A percentile compares a stretch with the other conserved stretches of the same genome.
These are phyloP conservation scores for Andrena bicolor DNA, from an alignment of 2,888 invertebrate genomes.

Conservation along the genomic window DNA sequence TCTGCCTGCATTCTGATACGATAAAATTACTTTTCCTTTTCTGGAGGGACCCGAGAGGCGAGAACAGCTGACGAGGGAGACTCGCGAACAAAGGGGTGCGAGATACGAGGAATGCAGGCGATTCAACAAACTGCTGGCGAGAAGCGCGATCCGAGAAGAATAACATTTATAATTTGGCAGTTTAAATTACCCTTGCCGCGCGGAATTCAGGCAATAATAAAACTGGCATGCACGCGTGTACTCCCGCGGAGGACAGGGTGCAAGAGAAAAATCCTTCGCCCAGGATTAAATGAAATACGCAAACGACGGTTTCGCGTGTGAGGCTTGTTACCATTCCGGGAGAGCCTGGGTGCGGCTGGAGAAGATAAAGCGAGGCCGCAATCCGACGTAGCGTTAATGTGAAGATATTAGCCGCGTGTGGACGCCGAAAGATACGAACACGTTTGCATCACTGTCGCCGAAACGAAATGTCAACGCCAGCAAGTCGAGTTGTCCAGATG, in stretches of 20 bases:
- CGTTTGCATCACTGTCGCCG: constrained; percentile 7
- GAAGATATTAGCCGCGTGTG: constrained; percentile 8
- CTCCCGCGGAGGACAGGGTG: neutral
- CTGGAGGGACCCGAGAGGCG: neutral
- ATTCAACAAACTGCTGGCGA: neutral
- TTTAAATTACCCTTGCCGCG: neutral
- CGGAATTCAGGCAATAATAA: neutral
- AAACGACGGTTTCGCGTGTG: constrained; percentile 23
- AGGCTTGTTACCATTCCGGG: neutral
- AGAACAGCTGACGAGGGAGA: neutral
- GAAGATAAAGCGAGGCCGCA: constrained; percentile 15
- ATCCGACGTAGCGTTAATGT: constrained; percentile 34
- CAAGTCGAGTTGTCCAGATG: neutral
- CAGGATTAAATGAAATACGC: constrained; percentile 14
- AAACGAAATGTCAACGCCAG: constrained; percentile 2
- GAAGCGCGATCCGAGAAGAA: neutral
- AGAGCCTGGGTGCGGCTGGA: neutral
- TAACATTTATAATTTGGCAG: neutral
- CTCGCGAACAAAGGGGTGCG: neutral
- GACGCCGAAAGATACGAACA: neutral
- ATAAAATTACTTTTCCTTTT: neutral
- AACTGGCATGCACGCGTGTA: neutral
- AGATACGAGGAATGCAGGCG: neutral
- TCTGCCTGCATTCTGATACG: neutral
- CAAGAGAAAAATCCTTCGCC: neutral